These are phyloP conservation scores for Corythoichthys haematopterus DNA, from an alignment of 2,113 vertebrate genomes.

Conservation along the genomic window DNA sequence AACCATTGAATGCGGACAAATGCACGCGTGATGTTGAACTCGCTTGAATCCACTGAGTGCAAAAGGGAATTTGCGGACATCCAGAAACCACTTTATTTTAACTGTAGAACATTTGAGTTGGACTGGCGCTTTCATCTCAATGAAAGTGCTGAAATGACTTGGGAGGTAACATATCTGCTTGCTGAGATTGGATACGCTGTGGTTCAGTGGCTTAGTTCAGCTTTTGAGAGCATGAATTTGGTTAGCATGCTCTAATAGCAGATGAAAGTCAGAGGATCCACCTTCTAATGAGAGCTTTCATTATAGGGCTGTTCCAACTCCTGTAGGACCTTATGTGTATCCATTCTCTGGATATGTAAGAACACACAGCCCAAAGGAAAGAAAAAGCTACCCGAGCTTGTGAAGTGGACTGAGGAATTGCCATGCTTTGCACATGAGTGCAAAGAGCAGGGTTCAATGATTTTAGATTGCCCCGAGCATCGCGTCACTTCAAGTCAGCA, in stretches of 20 bases:
- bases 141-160: conserved; percentile 54
- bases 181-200: conserved; percentile 60
- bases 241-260: conserved; percentile 47
- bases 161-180: conserved; percentile 53
- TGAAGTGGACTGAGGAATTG: conserved; percentile 62
- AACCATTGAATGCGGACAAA: conserved; percentile 6
- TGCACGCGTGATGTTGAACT: conserved; percentile 17
- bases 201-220: conserved; percentile 57
- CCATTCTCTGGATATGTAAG: conserved; percentile 49
- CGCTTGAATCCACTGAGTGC: conserved; percentile 11
- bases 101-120: conserved; percentile 50
- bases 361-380: conserved; percentile 57
- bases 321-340: conserved; percentile 51
- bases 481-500: conserved; percentile 45
- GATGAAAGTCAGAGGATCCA: conserved; percentile 58
- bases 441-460: conserved; percentile 58
- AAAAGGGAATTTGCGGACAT: conserved; percentile 22
- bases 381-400: conserved; percentile 34
- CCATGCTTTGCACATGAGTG: conserved; percentile 57
- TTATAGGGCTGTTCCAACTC: conserved; percentile 54
- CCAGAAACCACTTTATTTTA: conserved; percentile 35
- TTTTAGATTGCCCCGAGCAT: conserved; percentile 47
- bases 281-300: conserved; percentile 60
- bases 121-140: conserved; percentile 53
- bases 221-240: conserved; percentile 50